Base-by-base conservation (phyloP, 2,797 vertebrate species). In the Aselliscus stoliczkanus region DNA sequence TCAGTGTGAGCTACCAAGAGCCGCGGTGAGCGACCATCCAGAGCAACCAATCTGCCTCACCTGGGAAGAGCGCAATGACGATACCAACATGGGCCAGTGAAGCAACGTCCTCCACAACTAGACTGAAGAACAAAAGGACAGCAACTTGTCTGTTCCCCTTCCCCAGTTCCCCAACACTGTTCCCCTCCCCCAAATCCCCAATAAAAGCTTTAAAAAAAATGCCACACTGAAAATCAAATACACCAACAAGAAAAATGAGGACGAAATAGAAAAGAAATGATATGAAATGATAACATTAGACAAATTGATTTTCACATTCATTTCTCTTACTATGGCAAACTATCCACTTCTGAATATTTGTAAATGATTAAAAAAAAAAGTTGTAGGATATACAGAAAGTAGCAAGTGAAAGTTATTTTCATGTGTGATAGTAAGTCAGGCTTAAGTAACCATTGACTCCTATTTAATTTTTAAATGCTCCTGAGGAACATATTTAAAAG, bases 401-500 rank as follows among this genome's bases (percentile, higher is more conserved):
- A 79, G 69, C 17, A 54, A 75, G 65, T 91, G 3, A 42, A 18
- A 82, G 34, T 44, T 77, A 76, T 54, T 93, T 95, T 83, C 14
- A 9, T 2, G 9, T 39, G 27, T 58, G 70, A 72, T 44, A 85
- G n/a, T 25, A 88, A 87, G 31, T 62, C 27, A 92, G n/a, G 62
- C 11, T 56, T 80, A 50, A 94, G 81, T 20, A 77, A 85, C 47
- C 42, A 44, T 1, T n/a, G 58, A 17, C 23, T 95, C 39, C 44
- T 31, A 85, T 25, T 50, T 67, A 62, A 84, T 42, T 84, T 92
- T 39, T 72, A 80, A 86, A 92, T 67, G 27, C 2, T 81, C 60
- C 56, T 88, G n/a, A 90, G 50, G 37, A 91, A 87, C 7, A 77
- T 4, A 93, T 92, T 44, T 67, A 79, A 90, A 84, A 95, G 25